Percentiles rank a stretch among this genome's conserved stretches.
Evolutionary conservation across 1,140 invertebrate genomes (phyloP).

Genomic region (Medauroidea extradentata): DNA sequence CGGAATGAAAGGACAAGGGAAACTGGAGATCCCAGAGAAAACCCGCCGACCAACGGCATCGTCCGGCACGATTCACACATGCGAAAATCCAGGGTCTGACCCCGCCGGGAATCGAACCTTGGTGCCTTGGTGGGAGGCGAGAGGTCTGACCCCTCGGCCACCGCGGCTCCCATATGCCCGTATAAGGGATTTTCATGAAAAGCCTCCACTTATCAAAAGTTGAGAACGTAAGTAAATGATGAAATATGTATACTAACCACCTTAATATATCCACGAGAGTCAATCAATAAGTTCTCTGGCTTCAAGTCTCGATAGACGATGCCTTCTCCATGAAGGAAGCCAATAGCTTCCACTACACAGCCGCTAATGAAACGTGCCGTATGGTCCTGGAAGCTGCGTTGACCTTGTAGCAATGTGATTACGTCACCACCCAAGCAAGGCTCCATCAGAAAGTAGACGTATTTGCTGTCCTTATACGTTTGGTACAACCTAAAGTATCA

Average conservation of each 20-base stretch:
- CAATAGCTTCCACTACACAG: constrained; percentile 88
- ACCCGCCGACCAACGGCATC: no score
- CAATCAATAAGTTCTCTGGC: constrained; percentile 90
- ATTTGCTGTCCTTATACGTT: constrained; percentile 92
- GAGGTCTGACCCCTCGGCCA: no score
- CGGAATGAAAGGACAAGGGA: no score
- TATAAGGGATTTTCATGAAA: no score
- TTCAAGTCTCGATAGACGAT: constrained; percentile 94
- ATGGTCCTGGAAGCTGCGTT: constrained; percentile 76
- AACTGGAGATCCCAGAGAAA: no score
- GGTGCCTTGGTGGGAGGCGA: no score
- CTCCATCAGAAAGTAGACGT: constrained; percentile 96
- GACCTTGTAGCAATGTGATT: constrained; percentile 84
- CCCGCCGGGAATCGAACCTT: no score
- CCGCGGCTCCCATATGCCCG: no score
- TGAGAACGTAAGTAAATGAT: no score
- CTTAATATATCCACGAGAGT: constrained; percentile 84
- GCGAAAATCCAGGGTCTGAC: no score
- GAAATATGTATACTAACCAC: constrained; percentile 55
- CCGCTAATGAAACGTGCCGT: constrained; percentile 84
- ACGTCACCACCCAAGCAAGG: constrained; percentile 94
- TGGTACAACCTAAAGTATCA: constrained; percentile 71
- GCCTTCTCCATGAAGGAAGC: constrained; percentile 75
- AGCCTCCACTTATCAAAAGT: no score
- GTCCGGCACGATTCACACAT: no score